Conservation (phyloP, 2,888 invertebrate genomes). For the Heliconius erato region DNA sequence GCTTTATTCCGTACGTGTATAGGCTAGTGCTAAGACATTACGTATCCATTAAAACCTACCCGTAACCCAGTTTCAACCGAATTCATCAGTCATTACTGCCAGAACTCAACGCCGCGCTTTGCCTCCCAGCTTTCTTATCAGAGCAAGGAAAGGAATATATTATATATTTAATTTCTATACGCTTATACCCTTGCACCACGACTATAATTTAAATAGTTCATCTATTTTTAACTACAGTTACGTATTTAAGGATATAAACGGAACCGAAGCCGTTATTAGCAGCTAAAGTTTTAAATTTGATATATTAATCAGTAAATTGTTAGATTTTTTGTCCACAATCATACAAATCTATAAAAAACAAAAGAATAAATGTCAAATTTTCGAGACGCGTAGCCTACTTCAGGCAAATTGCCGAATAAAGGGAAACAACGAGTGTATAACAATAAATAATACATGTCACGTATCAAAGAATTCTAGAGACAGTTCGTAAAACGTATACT, state of each 20-base stretch:
- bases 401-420: background rate
- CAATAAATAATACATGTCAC: slow-evolving; percentile 29
- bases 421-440: background rate
- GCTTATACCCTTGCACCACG: no score
- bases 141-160: no score
- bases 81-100: no score
- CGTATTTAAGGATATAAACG: no score
- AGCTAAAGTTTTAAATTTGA: background rate
- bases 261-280: no score
- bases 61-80: no score
- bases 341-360: background rate
- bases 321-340: background rate
- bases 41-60: no score
- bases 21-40: background rate
- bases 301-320: background rate
- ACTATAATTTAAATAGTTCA: no score
- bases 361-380: background rate
- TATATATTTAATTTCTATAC: no score
- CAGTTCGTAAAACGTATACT: slow-evolving; percentile 6
- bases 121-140: no score
- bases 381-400: background rate
- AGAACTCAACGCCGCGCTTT: no score
- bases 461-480: slow-evolving; percentile 20
- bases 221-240: no score
- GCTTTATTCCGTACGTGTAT: background rate